Conservation (phyloP, 2,888 invertebrate species). For the Synanthedon myopaeformis region DNA sequence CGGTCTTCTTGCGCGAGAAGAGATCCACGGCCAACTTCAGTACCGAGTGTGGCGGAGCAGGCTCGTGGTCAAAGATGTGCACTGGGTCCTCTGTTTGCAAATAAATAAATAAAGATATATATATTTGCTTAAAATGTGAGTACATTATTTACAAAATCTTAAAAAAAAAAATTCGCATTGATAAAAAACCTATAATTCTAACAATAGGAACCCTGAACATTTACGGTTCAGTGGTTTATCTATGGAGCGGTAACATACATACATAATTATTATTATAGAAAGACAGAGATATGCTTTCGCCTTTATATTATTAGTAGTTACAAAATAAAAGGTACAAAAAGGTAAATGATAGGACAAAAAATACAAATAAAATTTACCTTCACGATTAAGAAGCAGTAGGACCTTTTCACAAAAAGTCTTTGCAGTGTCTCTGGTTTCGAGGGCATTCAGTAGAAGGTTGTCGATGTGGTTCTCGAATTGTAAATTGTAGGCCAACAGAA, state of each 20-base stretch:
- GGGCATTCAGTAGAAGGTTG: slow-evolving; percentile 78
- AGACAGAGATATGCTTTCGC: too few species aligned
- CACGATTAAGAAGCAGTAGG: slow-evolving; percentile 87
- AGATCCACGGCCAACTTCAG: slow-evolving; percentile 90
- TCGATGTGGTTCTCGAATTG: slow-evolving; percentile 80
- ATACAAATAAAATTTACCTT: slow-evolving; percentile 71
- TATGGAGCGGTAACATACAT: too few species aligned
- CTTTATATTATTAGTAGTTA: too few species aligned
- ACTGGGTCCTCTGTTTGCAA: slow-evolving; percentile 82
- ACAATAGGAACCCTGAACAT: too few species aligned
- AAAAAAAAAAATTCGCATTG: too few species aligned
- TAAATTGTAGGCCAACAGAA: slow-evolving; percentile 89
- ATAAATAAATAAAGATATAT: too few species aligned
- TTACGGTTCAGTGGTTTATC: too few species aligned
- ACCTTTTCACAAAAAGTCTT: slow-evolving; percentile 93
- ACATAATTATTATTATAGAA: too few species aligned
- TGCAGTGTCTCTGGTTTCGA: slow-evolving; percentile 77
- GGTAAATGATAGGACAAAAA: neutral
- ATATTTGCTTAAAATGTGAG: too few species aligned
- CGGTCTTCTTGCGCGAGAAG: slow-evolving; percentile 82
- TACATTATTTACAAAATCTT: too few species aligned
- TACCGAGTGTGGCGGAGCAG: slow-evolving; percentile 85
- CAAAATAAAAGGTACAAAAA: too few species aligned
- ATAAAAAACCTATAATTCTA: too few species aligned
- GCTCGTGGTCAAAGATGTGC: slow-evolving; percentile 84